Conservation (phyloP, 2,113 vertebrate genomes). For the Pithys albifrons region DNA sequence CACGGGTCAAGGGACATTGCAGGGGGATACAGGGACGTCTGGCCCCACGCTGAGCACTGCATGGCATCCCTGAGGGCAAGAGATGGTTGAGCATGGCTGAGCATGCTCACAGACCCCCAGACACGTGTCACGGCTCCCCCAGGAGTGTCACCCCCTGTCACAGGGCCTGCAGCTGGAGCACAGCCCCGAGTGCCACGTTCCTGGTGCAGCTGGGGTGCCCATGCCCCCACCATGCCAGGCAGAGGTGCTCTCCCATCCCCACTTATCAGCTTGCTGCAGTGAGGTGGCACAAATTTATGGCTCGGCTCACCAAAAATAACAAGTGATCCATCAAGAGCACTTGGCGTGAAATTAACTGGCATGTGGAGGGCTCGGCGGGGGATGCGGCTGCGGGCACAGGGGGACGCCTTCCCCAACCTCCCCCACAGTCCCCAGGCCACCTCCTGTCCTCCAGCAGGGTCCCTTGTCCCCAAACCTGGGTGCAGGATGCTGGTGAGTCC, state of each 20-base stretch:
- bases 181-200: accelerated
- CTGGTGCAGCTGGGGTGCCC: accelerated
- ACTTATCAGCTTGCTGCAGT: constrained; percentile 70
- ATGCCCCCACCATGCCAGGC: accelerated
- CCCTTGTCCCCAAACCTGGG: accelerated
- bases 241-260: neutral
- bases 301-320: constrained; percentile 83
- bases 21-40: too few relatives aligned
- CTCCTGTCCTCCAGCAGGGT: neutral
- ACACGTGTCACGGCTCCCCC: accelerated
- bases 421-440: accelerated
- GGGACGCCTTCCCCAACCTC: neutral
- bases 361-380: constrained; percentile 41
- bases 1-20: accelerated
- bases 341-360: constrained; percentile 82
- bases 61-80: neutral
- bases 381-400: neutral
- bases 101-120: too few relatives aligned
- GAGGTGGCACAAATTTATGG: constrained; percentile 80
- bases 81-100: neutral
- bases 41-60: neutral
- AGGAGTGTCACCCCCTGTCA: neutral
- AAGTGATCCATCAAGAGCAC: constrained; percentile 82
- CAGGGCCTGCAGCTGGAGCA: neutral
- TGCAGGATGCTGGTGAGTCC: neutral